These are phyloP conservation scores for Sesamia inferens DNA, from an alignment of 2,888 invertebrate genomes.

Conservation along the genomic window DNA sequence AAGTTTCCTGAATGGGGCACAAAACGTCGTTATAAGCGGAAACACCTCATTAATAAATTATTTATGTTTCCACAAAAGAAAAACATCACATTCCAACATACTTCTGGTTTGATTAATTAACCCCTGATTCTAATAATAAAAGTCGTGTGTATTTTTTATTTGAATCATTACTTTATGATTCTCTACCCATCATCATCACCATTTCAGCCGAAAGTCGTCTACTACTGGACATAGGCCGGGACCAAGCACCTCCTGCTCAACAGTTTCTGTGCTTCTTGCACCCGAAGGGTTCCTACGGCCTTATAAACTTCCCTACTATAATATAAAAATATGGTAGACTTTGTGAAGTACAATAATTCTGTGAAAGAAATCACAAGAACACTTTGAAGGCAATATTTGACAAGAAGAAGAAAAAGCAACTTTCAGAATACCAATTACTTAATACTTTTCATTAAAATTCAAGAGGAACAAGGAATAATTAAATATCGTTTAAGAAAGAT, in stretches of 20 bases:
- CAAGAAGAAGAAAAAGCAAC: background rate
- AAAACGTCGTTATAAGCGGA: constrained; percentile 1
- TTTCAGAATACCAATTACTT: constrained; percentile 16
- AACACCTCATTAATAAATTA: background rate
- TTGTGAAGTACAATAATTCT: too few species aligned
- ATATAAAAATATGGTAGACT: background rate
- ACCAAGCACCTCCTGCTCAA: too few species aligned
- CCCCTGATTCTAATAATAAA: background rate
- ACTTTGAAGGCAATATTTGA: constrained; percentile 2
- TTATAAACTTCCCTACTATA: background rate
- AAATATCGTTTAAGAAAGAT: constrained; percentile 38
- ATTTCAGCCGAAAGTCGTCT: too few species aligned
- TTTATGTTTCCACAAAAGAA: constrained; percentile 3
- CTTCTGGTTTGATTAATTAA: constrained; percentile 8
- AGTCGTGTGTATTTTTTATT: background rate
- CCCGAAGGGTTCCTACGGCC: too few species aligned
- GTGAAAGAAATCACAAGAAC: background rate
- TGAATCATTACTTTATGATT: background rate
- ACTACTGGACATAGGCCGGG: too few species aligned
- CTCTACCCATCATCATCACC: background rate
- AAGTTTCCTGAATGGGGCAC: background rate
- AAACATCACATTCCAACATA: background rate
- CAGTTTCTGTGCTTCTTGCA: too few species aligned
- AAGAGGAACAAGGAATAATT: constrained; percentile 38
- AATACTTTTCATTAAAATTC: constrained; percentile 32